A percentile compares a stretch with the other conserved stretches of the same genome.
These are phyloP conservation scores for Parazoanthus swiftii DNA, from an alignment of 92 coral and sea anemone species.

Conservation along the genomic window DNA sequence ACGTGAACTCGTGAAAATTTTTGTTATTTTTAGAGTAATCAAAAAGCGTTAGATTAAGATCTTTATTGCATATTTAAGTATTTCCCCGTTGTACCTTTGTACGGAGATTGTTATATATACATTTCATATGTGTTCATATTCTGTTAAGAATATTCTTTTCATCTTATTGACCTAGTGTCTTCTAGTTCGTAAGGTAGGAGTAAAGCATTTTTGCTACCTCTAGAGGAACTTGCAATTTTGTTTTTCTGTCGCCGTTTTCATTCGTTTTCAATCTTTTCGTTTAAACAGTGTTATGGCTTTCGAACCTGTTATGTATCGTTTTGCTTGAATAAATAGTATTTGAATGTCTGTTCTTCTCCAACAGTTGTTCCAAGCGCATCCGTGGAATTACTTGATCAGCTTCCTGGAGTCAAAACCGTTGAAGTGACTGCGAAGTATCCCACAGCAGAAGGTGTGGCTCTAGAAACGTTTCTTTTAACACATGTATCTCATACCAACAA, in stretches of 20 bases:
- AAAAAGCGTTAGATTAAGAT: too few species aligned
- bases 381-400: constrained; percentile 60
- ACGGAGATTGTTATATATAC: too few species aligned
- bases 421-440: constrained; percentile 90
- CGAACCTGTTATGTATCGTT: not conserved
- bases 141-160: too few species aligned
- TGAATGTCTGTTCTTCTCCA: not conserved
- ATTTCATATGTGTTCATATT: not conserved
- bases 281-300: too few species aligned
- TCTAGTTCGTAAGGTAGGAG: not conserved
- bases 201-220: not conserved
- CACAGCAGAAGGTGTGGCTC: constrained; percentile 73
- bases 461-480: not conserved
- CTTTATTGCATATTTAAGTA: too few species aligned
- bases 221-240: too few species aligned
- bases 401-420: constrained; percentile 82
- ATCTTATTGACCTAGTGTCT: too few species aligned
- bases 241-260: too few species aligned
- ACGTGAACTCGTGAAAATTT: too few species aligned
- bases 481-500: not conserved
- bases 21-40: too few species aligned
- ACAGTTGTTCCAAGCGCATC: constrained; percentile 89
- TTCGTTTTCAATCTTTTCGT: not conserved
- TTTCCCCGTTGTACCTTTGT: too few species aligned
- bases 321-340: not conserved